Evolutionary conservation across 2,113 vertebrate species (phyloP).

Genomic region (Sclerurus mexicanus): DNA sequence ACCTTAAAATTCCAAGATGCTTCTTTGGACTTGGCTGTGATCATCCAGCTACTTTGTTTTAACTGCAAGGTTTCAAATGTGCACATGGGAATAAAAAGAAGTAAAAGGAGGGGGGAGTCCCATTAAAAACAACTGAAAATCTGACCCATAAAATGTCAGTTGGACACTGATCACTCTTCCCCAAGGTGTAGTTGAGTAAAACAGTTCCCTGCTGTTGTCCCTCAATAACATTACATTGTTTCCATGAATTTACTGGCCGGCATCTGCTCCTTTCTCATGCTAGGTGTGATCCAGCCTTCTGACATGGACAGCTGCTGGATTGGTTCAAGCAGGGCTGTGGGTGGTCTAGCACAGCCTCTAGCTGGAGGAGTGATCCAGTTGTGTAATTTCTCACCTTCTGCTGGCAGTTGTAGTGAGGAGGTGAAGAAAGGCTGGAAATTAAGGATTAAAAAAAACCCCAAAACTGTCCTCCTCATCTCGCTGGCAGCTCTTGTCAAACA

Average conservation of each 20-base stretch:
- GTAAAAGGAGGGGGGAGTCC: not conserved
- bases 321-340: not conserved
- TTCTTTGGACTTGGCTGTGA: not conserved
- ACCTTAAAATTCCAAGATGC: not conserved
- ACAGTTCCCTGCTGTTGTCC: not conserved
- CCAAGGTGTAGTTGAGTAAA: not conserved
- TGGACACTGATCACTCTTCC: not conserved
- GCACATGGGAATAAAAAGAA: not conserved
- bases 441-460: not conserved
- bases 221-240: not conserved
- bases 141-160: not conserved
- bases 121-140: not conserved
- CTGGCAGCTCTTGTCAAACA: not conserved
- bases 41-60: not conserved
- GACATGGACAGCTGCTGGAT: not conserved
- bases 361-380: rapidly evolving
- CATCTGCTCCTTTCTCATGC: not conserved
- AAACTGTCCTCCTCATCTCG: not conserved
- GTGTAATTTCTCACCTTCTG: not conserved
- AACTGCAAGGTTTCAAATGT: not conserved
- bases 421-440: not conserved
- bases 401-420: not conserved
- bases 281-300: not conserved
- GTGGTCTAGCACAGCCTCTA: not conserved
- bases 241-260: not conserved